Conservation (phyloP, 2,888 invertebrate genomes). For the Cylindroiulus punctatus region DNA sequence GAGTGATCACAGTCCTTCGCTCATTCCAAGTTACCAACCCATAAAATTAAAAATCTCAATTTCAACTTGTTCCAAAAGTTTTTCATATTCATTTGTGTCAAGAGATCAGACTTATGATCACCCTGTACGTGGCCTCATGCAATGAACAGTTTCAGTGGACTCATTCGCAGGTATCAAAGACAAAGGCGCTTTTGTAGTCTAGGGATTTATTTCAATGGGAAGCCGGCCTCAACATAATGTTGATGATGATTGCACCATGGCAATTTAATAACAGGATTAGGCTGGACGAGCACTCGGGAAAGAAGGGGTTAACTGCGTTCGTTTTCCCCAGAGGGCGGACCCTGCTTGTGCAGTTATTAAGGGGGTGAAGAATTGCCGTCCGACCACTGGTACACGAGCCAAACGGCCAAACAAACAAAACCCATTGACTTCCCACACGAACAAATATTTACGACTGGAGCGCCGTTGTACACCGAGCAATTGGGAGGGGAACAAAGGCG, state of each 20-base stretch:
- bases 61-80: too few relatives aligned
- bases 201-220: background rate
- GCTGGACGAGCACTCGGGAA: background rate
- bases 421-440: conserved; percentile 30
- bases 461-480: conserved; percentile 11
- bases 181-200: background rate
- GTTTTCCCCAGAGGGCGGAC: conserved; percentile 9
- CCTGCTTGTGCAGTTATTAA: background rate
- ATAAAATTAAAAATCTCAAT: too few relatives aligned
- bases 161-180: background rate
- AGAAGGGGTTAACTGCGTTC: conserved; percentile 22
- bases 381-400: conserved; percentile 27
- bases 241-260: background rate
- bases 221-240: background rate
- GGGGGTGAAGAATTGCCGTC: background rate
- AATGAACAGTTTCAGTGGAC: background rate
- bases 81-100: too few relatives aligned
- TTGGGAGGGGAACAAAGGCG: conserved; percentile 17
- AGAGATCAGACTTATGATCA: background rate
- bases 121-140: background rate
- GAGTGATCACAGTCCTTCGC: too few relatives aligned
- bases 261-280: background rate
- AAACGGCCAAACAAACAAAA: background rate
- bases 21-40: too few relatives aligned
- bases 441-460: conserved; percentile 42